A percentile compares a stretch with the other conserved stretches of the same genome.
These are phyloP conservation scores for Cyprinus carpio DNA, from an alignment of 2,113 vertebrate species.

Conservation along the genomic window DNA sequence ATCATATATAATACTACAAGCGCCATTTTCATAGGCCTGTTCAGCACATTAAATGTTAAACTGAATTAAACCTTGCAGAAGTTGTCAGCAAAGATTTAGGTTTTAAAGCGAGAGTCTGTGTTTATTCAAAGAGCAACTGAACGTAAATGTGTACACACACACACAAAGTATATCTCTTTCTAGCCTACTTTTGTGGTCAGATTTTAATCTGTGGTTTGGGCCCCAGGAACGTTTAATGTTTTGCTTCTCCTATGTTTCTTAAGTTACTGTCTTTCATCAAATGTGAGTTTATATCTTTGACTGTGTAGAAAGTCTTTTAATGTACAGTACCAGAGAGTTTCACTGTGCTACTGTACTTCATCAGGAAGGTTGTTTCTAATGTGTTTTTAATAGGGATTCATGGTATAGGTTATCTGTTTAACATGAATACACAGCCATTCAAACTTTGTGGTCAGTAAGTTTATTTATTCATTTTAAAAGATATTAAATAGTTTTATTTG, in stretches of 20 bases:
- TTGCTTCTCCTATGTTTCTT: background rate
- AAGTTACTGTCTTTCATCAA: background rate
- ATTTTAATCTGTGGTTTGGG: conserved; percentile 71
- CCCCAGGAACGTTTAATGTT: background rate
- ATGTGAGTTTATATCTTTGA: background rate
- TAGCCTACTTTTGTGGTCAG: conserved; percentile 67
- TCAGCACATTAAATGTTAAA: conserved; percentile 4
- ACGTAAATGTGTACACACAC: conserved; percentile 19
- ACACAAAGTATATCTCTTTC: background rate
- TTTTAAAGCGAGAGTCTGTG: conserved; percentile 60
- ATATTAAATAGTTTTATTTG: background rate
- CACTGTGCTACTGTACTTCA: too few species aligned
- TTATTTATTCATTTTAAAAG: background rate
- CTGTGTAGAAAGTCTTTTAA: background rate
- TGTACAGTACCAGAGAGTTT: too few species aligned
- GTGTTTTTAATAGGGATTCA: background rate
- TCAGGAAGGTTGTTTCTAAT: too few species aligned
- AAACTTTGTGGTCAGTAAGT: background rate
- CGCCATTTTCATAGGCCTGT: conserved; percentile 7
- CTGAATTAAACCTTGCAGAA: conserved; percentile 11
- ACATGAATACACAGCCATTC: background rate
- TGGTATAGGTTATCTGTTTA: background rate
- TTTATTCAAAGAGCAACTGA: conserved; percentile 73
- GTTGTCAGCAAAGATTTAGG: conserved; percentile 22
- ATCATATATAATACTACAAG: too few species aligned